Evolutionary conservation across 2,113 vertebrate genomes (phyloP).

Genomic region (Apteryx mantelli): DNA sequence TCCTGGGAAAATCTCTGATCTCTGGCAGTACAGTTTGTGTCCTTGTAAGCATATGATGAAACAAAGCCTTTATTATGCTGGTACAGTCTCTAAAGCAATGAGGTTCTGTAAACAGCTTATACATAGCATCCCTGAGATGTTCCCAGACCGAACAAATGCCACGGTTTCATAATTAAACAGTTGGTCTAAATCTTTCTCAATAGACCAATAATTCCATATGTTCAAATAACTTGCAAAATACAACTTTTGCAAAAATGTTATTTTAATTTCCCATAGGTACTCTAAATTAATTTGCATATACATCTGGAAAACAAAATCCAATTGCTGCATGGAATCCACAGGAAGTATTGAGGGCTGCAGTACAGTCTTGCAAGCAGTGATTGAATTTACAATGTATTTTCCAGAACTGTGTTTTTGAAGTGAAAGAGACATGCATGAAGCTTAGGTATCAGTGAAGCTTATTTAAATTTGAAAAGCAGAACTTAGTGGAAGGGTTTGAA

Average conservation of each 20-base stretch:
- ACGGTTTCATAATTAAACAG: not conserved
- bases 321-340: not conserved
- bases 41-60: not conserved
- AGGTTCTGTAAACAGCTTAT: not conserved
- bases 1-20: not conserved
- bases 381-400: not conserved
- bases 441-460: not conserved
- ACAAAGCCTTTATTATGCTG: not conserved
- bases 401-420: not conserved
- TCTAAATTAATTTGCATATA: slow-evolving; percentile 23
- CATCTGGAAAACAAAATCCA: slow-evolving; percentile 17
- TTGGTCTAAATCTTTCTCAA: not conserved
- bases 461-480: not conserved
- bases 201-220: not conserved
- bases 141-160: not conserved
- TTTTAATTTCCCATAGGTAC: not conserved
- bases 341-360: not conserved
- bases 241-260: not conserved
- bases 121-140: not conserved
- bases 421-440: not conserved
- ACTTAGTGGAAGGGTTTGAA: not conserved
- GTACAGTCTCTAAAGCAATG: not conserved
- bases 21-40: not conserved
- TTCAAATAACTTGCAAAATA: not conserved
- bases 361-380: not conserved